Base-by-base conservation (phyloP, 2,888 invertebrate genomes). In the Mycalesis mineus region DNA sequence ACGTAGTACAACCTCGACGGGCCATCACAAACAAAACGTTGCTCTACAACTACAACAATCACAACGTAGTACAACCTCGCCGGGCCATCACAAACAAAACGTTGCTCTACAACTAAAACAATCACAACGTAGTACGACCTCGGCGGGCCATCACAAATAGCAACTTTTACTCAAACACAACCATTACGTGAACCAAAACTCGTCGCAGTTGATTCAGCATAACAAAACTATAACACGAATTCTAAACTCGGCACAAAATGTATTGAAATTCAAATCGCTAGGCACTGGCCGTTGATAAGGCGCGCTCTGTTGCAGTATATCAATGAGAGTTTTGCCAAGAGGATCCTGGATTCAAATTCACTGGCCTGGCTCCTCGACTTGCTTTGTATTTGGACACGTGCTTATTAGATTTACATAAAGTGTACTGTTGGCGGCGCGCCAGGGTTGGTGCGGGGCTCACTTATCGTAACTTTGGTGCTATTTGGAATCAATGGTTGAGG, bases 251-350 rank as follows among this genome's bases (percentile, higher is more conserved):
- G 55, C 49, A 33, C 42, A 44, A 57, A 48, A 65, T 67, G 70
- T 70, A 77, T 77, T 77, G 76, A 77, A 75, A 78, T 77, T 77
- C 77, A 76, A 77, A 76, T 75, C 68, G 66, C 65, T 60, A 65
- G 65, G 65, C 68, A 65, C 68, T 65, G 71, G 67, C 67, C 73
- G 63, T 65, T 68, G 77, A 73, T 75, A 75, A 74, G 72, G 75
- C 71, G 72, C 68, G 65, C 62, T 63, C 68, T 62, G 71, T 71
- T 74, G 64, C 75, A 70, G 75, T 76, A 75, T 75, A 74, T 69
- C 72, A 75, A 75, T 74, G 76, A 72, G 73, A 65, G 64, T 64
- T 63, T 61, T 63, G 62, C 61, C 65, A 65, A 66, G 66, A 63
- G 69, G 68, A 68, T 66, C 66, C 57, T 47, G 45, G 59, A 60